Evolutionary conservation across 2,888 invertebrate species (phyloP).

Genomic region (Gerris lacustris): DNA sequence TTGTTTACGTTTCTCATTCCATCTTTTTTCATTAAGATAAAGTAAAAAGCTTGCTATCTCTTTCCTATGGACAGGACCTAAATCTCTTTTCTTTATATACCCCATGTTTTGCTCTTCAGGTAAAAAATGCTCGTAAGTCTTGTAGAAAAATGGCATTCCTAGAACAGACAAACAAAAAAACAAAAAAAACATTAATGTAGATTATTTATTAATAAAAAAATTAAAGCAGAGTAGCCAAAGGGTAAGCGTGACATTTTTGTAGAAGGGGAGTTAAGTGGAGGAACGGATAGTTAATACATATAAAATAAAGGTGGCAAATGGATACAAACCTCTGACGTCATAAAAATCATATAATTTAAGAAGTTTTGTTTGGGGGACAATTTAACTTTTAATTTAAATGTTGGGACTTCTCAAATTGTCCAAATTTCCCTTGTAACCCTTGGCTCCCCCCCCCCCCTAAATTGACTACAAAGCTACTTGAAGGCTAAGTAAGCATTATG

Average conservation of each 20-base stretch:
- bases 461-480: too few relatives aligned
- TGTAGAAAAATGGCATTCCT: slow-evolving; percentile 36
- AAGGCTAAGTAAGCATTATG: too few relatives aligned
- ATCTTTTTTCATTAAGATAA: slow-evolving; percentile 53
- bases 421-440: too few relatives aligned
- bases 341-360: neutral
- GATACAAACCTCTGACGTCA: neutral
- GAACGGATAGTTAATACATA: too few relatives aligned
- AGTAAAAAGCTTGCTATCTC: slow-evolving; percentile 52
- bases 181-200: slow-evolving; percentile 2
- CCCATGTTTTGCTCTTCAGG: slow-evolving; percentile 54
- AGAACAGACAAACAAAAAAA: slow-evolving; percentile 15
- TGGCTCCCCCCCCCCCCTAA: too few relatives aligned
- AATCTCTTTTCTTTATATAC: slow-evolving; percentile 49
- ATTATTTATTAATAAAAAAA: slow-evolving; percentile 6
- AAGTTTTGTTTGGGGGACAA: too few relatives aligned
- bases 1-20: slow-evolving; percentile 45
- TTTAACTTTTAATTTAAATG: too few relatives aligned
- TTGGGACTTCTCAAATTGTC: too few relatives aligned
- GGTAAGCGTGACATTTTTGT: too few relatives aligned
- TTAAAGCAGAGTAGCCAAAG: too few relatives aligned
- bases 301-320: neutral
- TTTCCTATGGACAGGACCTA: slow-evolving; percentile 42
- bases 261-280: too few relatives aligned
- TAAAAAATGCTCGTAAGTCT: slow-evolving; percentile 48